Base-by-base conservation (phyloP, 2,113 vertebrate genomes). In the Stigmatopora argus region DNA sequence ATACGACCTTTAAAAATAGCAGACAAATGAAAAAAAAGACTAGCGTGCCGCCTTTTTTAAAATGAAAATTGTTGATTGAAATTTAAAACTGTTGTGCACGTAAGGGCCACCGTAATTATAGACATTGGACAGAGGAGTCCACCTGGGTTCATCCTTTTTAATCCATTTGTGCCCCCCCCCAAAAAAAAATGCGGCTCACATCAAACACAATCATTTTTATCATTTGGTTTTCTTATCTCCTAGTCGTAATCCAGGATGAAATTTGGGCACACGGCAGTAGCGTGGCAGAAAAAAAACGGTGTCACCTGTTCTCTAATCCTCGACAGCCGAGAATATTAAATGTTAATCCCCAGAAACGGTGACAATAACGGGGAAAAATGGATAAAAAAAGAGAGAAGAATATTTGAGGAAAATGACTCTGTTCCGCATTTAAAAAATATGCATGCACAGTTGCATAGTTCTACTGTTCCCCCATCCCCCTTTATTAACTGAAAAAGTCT, bases 221-320 rank as follows among this genome's bases (percentile, higher is more conserved):
- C 45, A 79, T 81, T 85, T 53, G 76, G 66, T 75, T 55, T 70
- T 78, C 38, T 85, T 79, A 82, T 69, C 19, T 70, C 71, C 78
- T 72, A 52, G 44, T 44, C 56, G 48, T 77, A 85, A 85, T 81
- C 78, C 77, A 31, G 63, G 58, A 78, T 82, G 66, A 82, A 78
- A 83, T 79, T 59, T 72, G 74, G 63, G 21, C 46, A 45, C 65
- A 26, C 56, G 69, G 66, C 65, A 69, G 72, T 52, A 41, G 35
- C 67, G 52, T 68, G 62, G 72, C 58, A 41, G 55, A 74, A 83
- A 83, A 83, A 69, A 78, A 86, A 88, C 72, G 67, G 69, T 79
- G 73, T 87, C 85, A 86, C 80, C 82, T 86, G 76, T 69, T 78
- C 62, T 17, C 17, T 86, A 88, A 88, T 83, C 81, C 81, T 66